These are phyloP conservation scores for Ceyx melanurus DNA, from an alignment of 2,113 vertebrate genomes.

Conservation along the genomic window DNA sequence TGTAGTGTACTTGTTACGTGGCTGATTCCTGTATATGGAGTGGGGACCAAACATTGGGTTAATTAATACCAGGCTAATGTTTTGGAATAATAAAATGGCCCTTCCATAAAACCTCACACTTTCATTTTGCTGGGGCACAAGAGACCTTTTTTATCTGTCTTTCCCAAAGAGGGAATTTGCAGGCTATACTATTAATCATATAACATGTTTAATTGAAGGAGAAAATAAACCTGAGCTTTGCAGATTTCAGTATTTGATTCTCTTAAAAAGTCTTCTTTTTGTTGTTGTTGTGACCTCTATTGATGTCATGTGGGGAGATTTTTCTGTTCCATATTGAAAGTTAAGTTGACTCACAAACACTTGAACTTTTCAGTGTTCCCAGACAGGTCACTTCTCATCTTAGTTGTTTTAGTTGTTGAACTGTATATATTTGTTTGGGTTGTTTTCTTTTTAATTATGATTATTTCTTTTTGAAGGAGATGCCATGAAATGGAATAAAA, in stretches of 20 bases:
- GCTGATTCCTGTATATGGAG: constrained; percentile 7
- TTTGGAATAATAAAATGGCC: not conserved
- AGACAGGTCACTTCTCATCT: not conserved
- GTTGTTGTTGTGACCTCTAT: not conserved
- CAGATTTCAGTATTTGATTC: constrained; percentile 5
- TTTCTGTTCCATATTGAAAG: constrained; percentile 21
- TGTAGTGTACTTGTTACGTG: not conserved
- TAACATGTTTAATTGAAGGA: not conserved
- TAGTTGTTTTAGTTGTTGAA: not conserved
- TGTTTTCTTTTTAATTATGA: not conserved
- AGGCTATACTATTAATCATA: not conserved
- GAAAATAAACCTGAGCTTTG: constrained; percentile 20
- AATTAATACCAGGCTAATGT: not conserved
- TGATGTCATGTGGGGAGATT: constrained; percentile 18
- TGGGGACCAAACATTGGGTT: not conserved
- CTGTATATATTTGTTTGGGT: not conserved
- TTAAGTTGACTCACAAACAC: constrained; percentile 25
- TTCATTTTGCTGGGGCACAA: not conserved
- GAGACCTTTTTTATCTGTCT: not conserved
- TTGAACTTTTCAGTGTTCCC: constrained; percentile 38
- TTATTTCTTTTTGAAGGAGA: not conserved
- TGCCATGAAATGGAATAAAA: not conserved
- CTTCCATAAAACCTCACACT: not conserved
- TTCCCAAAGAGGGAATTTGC: not conserved
- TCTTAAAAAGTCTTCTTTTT: not conserved